These are phyloP conservation scores for Chaenodraco wilsoni DNA, from an alignment of 2,797 vertebrate genomes.

Conservation along the genomic window DNA sequence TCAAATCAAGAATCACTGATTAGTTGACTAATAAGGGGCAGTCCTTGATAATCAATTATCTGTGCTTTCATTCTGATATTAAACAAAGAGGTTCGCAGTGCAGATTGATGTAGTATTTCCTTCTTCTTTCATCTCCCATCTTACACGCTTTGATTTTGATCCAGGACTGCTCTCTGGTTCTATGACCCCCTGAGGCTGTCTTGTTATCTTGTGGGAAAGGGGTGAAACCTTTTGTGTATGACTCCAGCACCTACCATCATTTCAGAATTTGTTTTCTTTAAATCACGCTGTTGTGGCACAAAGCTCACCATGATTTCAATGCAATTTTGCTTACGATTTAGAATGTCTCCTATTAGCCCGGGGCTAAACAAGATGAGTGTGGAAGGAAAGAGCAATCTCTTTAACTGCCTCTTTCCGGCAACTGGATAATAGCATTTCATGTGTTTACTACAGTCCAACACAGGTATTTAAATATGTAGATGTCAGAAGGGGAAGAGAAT, in stretches of 20 bases:
- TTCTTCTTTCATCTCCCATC: slow-evolving; percentile 55
- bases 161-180: slow-evolving; percentile 37
- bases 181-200: slow-evolving; percentile 53
- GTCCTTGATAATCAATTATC: too few relatives aligned
- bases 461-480: slow-evolving; percentile 22
- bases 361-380: slow-evolving; percentile 32
- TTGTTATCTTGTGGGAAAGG: slow-evolving; percentile 52
- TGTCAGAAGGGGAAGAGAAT: not conserved
- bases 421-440: slow-evolving; percentile 16
- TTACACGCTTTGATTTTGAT: slow-evolving; percentile 60
- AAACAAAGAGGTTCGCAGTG: slow-evolving; percentile 1
- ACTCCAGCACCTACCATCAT: not conserved
- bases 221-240: not conserved
- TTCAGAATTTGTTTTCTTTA: slow-evolving; percentile 24
- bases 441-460: slow-evolving; percentile 23
- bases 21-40: too few relatives aligned
- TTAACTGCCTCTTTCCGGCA: slow-evolving; percentile 13
- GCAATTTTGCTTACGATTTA: slow-evolving; percentile 27
- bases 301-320: slow-evolving; percentile 18
- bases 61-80: slow-evolving; percentile 8
- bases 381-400: slow-evolving; percentile 32
- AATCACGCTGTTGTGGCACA: slow-evolving; percentile 22
- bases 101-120: slow-evolving; percentile 31
- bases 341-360: slow-evolving; percentile 34
- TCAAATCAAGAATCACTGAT: too few relatives aligned